Evolutionary conservation across 2,113 vertebrate genomes (phyloP).

Genomic region (Tretioscincus oriximinensis): DNA sequence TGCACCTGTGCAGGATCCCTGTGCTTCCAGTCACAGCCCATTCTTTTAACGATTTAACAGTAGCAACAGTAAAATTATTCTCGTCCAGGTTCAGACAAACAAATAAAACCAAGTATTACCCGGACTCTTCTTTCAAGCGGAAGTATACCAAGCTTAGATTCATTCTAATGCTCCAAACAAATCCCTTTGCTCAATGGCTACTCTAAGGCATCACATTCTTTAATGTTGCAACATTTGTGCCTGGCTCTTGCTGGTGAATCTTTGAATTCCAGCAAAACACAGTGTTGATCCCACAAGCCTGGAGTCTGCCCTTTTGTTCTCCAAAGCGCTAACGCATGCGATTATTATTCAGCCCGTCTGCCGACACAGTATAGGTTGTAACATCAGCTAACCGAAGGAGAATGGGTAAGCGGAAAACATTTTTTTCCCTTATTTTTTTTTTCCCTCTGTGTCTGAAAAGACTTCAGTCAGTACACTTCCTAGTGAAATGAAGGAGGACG

Average conservation of each 20-base stretch:
- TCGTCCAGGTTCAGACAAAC: too few relatives aligned
- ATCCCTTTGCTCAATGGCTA: too few relatives aligned
- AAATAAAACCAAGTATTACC: too few relatives aligned
- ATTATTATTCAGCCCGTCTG: background rate
- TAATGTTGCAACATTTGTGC: background rate
- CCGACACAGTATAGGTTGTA: background rate
- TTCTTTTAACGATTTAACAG: too few relatives aligned
- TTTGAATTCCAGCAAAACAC: background rate
- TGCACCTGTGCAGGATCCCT: too few relatives aligned
- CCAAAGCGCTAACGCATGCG: background rate
- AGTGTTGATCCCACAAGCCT: background rate
- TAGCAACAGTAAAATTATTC: too few relatives aligned
- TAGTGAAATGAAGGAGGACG: background rate
- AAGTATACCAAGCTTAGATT: too few relatives aligned
- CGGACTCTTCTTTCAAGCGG: too few relatives aligned
- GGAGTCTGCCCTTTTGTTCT: background rate
- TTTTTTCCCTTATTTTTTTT: background rate
- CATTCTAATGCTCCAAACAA: too few relatives aligned
- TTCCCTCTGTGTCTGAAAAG: constrained; percentile 24
- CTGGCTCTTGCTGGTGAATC: background rate
- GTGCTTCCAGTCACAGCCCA: too few relatives aligned
- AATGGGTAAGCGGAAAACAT: background rate
- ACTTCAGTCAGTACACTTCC: constrained; percentile 18
- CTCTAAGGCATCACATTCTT: too few relatives aligned
- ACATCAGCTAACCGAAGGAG: background rate